Evolutionary conservation across 2,113 vertebrate species (phyloP).

Genomic region (Ceyx margarethae): DNA sequence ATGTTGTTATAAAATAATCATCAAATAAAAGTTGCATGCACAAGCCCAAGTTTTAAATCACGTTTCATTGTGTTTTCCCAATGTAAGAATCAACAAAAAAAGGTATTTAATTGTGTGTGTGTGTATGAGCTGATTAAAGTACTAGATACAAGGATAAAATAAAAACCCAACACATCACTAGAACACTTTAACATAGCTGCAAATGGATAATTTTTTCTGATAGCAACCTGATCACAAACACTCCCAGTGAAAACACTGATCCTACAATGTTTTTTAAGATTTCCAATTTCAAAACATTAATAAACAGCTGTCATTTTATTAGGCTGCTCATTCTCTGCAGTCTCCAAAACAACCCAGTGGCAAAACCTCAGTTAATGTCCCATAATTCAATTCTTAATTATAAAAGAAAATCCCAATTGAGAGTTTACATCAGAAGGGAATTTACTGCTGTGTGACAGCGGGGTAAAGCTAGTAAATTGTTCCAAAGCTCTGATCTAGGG

Average conservation of each 20-base stretch:
- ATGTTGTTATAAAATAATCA: not conserved
- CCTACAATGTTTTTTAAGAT: not conserved
- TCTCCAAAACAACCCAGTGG: not conserved
- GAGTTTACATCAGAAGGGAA: not conserved
- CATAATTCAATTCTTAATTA: not conserved
- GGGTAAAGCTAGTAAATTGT: not conserved
- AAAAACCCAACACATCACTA: too few relatives aligned
- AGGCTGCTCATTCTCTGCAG: not conserved
- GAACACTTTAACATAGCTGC: not conserved
- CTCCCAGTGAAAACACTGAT: not conserved
- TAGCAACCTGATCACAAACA: not conserved
- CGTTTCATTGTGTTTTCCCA: not conserved
- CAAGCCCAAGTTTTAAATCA: not conserved
- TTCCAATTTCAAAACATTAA: not conserved
- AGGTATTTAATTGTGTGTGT: too few relatives aligned
- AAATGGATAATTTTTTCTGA: not conserved
- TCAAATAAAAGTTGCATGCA: conserved; percentile 20
- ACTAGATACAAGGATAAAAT: not conserved
- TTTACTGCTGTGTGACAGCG: not conserved
- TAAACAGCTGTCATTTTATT: not conserved
- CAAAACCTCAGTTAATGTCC: not conserved
- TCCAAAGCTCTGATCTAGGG: not conserved
- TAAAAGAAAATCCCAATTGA: not conserved
- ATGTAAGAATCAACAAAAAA: not conserved
- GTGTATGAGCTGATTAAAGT: not conserved